Percentiles rank a stretch among this genome's conserved stretches.
These are phyloP conservation scores for Heliconius erato DNA, from an alignment of 2,888 invertebrate genomes.

Conservation along the genomic window DNA sequence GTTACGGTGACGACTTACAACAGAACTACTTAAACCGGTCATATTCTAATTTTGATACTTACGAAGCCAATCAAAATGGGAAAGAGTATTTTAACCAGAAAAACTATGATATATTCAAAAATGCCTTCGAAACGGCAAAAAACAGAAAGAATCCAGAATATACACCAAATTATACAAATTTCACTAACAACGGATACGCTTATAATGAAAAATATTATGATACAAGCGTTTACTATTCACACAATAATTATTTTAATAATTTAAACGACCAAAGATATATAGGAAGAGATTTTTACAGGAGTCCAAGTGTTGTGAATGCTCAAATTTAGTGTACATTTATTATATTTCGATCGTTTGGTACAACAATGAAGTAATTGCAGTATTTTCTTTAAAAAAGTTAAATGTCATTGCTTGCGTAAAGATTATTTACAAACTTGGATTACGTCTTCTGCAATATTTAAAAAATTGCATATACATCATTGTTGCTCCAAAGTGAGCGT, in stretches of 20 bases:
- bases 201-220: conserved; percentile 70
- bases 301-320: conserved; percentile 73
- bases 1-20: conserved; percentile 71
- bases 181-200: conserved; percentile 63
- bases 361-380: not conserved
- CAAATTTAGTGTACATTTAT: conserved; percentile 67
- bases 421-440: not conserved
- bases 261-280: conserved; percentile 75
- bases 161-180: conserved; percentile 60
- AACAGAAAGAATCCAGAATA: conserved; percentile 64
- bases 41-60: conserved; percentile 55
- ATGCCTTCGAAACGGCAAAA: conserved; percentile 84
- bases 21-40: conserved; percentile 66
- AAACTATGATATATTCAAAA: conserved; percentile 87
- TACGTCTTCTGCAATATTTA: not conserved
- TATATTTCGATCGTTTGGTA: conserved; percentile 31
- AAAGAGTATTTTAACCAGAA: conserved; percentile 79
- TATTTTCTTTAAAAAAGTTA: not conserved
- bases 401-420: not conserved
- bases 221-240: conserved; percentile 65
- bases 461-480: not conserved
- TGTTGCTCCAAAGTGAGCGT: not conserved
- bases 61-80: conserved; percentile 56
- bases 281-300: conserved; percentile 76
- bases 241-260: conserved; percentile 65